phyloP scores from a whole-genome alignment of 2,888 invertebrate species.

The Pycnomerus fuliginosus region DNA sequence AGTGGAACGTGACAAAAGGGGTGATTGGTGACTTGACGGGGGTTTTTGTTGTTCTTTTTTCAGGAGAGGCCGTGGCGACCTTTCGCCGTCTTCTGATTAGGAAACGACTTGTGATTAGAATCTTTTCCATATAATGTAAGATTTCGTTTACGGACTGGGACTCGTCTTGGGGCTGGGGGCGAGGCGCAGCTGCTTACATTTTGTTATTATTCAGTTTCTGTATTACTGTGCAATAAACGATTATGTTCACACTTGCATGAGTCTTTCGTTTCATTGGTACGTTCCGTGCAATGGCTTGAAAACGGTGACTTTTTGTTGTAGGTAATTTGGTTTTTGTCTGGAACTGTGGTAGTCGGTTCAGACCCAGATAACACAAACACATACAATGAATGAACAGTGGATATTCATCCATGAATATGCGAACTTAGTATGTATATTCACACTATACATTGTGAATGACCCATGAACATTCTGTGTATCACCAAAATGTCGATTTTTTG shows the following conservation, averaged over 20 bases:
- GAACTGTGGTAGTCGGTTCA: too few relatives aligned
- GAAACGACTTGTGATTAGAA: constrained; percentile 29
- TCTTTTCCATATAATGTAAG: constrained; percentile 26
- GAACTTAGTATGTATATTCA: too few relatives aligned
- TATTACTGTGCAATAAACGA: constrained; percentile 41
- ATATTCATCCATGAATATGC: too few relatives aligned
- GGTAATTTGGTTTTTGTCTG: too few relatives aligned
- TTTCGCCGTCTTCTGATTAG: constrained; percentile 28
- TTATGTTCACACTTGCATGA: constrained; percentile 23
- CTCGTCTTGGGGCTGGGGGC: constrained; percentile 41
- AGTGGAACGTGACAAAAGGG: constrained; percentile 8
- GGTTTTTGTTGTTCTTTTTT: constrained; percentile 17
- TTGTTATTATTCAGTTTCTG: constrained; percentile 28
- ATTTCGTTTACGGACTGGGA: constrained; percentile 22
- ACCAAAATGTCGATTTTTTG: too few relatives aligned
- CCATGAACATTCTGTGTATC: too few relatives aligned
- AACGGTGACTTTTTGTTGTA: too few relatives aligned
- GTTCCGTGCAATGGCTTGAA: too few relatives aligned
- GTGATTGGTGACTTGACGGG: not conserved
- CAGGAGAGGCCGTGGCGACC: constrained; percentile 36
- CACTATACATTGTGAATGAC: too few relatives aligned
- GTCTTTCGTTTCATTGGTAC: too few relatives aligned
- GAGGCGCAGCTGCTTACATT: constrained; percentile 32
- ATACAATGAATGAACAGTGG: too few relatives aligned
- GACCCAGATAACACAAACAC: too few relatives aligned